Percentiles rank a stretch among this genome's conserved stretches.
phyloP scores from a whole-genome alignment of 2,888 invertebrate species.

The Tineola bisselliella region DNA sequence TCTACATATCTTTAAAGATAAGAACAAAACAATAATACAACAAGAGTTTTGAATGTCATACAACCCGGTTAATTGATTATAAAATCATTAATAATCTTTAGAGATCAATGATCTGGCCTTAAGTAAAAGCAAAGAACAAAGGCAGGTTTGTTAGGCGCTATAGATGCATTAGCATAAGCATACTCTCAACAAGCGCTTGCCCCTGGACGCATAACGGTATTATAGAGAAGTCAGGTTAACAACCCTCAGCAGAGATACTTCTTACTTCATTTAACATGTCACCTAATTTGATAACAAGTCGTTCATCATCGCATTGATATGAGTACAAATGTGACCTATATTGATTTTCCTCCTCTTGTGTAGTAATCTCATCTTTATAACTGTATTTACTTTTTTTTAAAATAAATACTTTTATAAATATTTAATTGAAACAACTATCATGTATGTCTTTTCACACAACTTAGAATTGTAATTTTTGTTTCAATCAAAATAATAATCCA shows the following conservation, averaged over 20 bases:
- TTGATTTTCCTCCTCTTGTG: not conserved
- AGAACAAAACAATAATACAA: no score
- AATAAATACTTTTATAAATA: no score
- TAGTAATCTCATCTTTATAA: no score
- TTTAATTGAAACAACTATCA: no score
- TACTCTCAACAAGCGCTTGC: conserved; percentile 17
- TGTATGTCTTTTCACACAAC: no score
- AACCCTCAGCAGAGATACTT: conserved; percentile 22
- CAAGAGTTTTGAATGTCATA: no score
- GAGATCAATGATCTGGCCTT: not conserved
- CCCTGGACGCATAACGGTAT: conserved; percentile 26
- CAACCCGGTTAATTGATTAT: not conserved
- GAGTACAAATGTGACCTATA: not conserved
- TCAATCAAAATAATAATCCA: no score
- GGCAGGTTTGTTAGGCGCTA: not conserved
- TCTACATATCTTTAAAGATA: no score
- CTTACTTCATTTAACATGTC: not conserved
- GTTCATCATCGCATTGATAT: not conserved
- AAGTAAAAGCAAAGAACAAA: conserved; percentile 1
- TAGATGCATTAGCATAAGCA: conserved; percentile 10
- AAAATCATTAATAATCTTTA: not conserved
- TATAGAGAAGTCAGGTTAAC: conserved; percentile 21
- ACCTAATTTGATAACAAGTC: conserved; percentile 1
- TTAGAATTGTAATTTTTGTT: no score
- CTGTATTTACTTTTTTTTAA: no score